phyloP scores from a whole-genome alignment of 37 sponge, comb jelly and placozoan species.

The Halisarca cf. caerulea region DNA sequence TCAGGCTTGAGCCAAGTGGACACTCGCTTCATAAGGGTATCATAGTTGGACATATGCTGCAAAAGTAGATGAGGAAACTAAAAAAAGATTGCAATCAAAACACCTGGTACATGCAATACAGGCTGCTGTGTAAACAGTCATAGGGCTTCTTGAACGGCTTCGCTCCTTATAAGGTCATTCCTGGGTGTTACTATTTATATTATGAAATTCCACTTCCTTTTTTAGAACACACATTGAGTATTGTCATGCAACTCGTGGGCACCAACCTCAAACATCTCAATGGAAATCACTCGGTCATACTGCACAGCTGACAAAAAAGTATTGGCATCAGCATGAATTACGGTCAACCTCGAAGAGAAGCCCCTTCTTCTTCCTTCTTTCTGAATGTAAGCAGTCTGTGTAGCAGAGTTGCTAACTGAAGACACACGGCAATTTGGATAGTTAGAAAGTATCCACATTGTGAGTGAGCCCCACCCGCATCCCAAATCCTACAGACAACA shows the following conservation, averaged over 20 bases:
- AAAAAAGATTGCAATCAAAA: background rate
- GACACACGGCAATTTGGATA: constrained; percentile 34
- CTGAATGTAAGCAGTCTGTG: constrained; percentile 11
- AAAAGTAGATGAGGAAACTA: background rate
- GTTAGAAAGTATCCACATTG: constrained; percentile 11
- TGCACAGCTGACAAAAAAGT: background rate
- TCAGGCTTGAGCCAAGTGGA: constrained; percentile 22
- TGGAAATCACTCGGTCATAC: constrained; percentile 19
- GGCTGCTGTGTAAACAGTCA: too few relatives aligned
- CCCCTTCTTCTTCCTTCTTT: constrained; percentile 6
- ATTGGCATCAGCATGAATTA: constrained; percentile 1
- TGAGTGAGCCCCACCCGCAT: constrained; percentile 31
- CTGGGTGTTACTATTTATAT: constrained; percentile 10
- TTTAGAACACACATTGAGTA: too few relatives aligned
- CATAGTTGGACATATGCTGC: constrained; percentile 30
- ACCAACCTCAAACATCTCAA: constrained; percentile 34
- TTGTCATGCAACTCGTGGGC: too few relatives aligned
- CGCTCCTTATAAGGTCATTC: constrained; percentile 1
- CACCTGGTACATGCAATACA: background rate
- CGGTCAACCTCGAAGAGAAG: background rate
- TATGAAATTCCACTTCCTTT: too few relatives aligned
- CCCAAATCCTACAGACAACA: constrained; percentile 35
- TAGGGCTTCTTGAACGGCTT: background rate
- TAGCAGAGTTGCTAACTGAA: constrained; percentile 5
- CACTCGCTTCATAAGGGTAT: background rate